Evolutionary conservation across 2,797 vertebrate genomes (phyloP), one percentile per base, ranked within the genome.

Genomic region (Botia almorhae): DNA sequence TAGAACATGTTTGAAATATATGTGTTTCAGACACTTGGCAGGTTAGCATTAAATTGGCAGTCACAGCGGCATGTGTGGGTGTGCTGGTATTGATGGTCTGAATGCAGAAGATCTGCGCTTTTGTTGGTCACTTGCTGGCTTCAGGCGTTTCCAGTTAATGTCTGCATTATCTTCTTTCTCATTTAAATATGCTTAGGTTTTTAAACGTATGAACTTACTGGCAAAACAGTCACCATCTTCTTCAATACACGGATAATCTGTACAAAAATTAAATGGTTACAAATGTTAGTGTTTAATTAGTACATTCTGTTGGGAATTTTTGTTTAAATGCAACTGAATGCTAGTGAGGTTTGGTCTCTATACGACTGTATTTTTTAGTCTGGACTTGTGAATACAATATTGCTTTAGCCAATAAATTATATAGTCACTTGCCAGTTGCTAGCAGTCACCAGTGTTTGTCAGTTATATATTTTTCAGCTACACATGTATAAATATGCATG

Each of bases 221-320:
- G 96, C 65, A 94, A 81, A 81, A 98, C 94, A 0, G 93, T 90
- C 8, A 95, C 92, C 51, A 91, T 81, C 84, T 96, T 94, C 91
- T 92, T 95, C 33, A 98, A 86, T 92, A 95, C 95, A 73, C 96
- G 91, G 87, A 99, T 98, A 46, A 95, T 96, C 98, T 99, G 76
- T 23, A 67, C 39, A 33, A 33, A 72, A 55, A 63, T 56, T 29
- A 58, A 82, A 64, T 71, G n/a, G 58, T 55, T 80, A 75, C 51
- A 68, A 19, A 60, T 61, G 68, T 81, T 63, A 76, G 53, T 33
- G 21, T n/a, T 64, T 39, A 17, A 74, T 60, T 55, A 68, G 43
- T 43, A 48, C 13, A 17, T 64, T 33, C 1, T 50, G 23, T 39
- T 61, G 3, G 53, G 13, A n/a, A 26, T 13, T 3, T 68, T 64